Evolutionary conservation across 2,797 vertebrate species (phyloP).

Genomic region (Brachyalestes nurse): DNA sequence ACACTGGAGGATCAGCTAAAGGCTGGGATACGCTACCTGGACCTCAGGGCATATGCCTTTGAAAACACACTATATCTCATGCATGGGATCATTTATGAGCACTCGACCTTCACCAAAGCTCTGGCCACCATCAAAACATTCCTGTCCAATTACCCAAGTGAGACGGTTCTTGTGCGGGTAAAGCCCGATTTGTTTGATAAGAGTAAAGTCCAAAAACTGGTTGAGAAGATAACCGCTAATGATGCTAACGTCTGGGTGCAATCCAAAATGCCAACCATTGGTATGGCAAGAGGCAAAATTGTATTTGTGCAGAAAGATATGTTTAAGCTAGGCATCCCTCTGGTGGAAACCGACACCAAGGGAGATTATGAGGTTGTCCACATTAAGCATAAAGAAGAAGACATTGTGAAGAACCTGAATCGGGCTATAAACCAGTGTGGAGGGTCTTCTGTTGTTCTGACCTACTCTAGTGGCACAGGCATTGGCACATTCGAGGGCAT

Average conservation of each 20-base stretch:
- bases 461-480: constrained; percentile 66
- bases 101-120: constrained; percentile 52
- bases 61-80: constrained; percentile 59
- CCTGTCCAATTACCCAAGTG: constrained; percentile 53
- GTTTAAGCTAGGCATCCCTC: constrained; percentile 62
- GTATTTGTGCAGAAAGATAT: constrained; percentile 66
- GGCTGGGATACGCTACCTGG: constrained; percentile 70
- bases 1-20: constrained; percentile 63
- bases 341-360: constrained; percentile 53
- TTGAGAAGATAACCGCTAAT: constrained; percentile 50
- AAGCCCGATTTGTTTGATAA: constrained; percentile 55
- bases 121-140: constrained; percentile 59
- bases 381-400: constrained; percentile 59
- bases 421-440: constrained; percentile 50
- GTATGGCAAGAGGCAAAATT: constrained; percentile 67
- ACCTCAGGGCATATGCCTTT: constrained; percentile 63
- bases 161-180: constrained; percentile 62
- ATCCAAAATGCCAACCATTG: constrained; percentile 59
- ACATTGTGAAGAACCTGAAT: constrained; percentile 54
- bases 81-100: constrained; percentile 59
- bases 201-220: constrained; percentile 47
- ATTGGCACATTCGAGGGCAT: constrained; percentile 62
- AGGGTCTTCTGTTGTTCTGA: constrained; percentile 55
- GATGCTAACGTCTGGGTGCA: constrained; percentile 56
- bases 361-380: constrained; percentile 52